Evolutionary conservation across 2,888 invertebrate genomes (phyloP), one percentile per base, ranked within the genome.

Genomic region (Drosophila macrothrix): DNA sequence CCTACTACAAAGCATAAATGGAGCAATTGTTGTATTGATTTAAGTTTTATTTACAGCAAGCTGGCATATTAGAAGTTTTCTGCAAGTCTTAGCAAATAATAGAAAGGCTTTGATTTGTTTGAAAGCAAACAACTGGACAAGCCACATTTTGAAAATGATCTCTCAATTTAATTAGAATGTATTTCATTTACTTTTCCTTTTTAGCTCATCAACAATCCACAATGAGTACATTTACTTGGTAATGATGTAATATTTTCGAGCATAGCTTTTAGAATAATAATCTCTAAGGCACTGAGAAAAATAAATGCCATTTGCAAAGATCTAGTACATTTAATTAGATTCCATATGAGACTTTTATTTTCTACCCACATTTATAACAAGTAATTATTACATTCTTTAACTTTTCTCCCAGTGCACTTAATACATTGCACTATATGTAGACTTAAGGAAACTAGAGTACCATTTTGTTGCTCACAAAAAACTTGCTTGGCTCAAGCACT

Each of bases 1-100:
- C n/a, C 46, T 9, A 25, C 46, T 4, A 7, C 46, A 46, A 22
- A 62, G 64, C 74, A 28, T 35, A 73, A 73, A 73, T 64, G 63
- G 33, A 41, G 28, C 56, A 58, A 58, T 63, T 64, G 28, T 49
- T 49, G 46, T 33, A 25, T 56, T 39, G 28, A 29, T 39, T 39
- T 14, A 9, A 9, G 14, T 29, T 29, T 56, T 39, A 5, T 16
- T 25, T 25, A 4, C 25, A 46, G 16, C 22, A 16, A 33, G 3
- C 16, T 25, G 16, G 4, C 22, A 33, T 4, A 53, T 53, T 22
- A 22, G 3, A 22, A 22, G 4, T 16, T 22, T 14, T 1, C 4
- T 10, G 6, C 6, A 25, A 35, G 54, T 6, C 3, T 10, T 25
- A 6, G 19, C 25, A 37, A 55, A 55, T 14, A 28, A 28, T 28